phyloP scores from a whole-genome alignment of 1,140 invertebrate species.

The Hyles vespertilio region DNA sequence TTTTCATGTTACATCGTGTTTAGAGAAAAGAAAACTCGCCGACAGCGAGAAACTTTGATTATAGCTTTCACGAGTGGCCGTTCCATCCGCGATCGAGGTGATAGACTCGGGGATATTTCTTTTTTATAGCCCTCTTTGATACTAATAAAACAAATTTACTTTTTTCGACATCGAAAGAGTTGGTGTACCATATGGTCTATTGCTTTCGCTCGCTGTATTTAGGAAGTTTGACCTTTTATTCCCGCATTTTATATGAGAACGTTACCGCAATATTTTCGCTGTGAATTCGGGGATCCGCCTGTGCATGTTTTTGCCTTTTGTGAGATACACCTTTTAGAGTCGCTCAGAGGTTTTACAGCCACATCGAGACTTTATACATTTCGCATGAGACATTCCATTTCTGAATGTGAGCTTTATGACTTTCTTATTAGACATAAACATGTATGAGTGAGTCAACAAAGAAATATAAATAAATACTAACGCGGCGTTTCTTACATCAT shows the following conservation, averaged over 20 bases:
- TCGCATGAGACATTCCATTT: constrained; percentile 39
- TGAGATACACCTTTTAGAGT: constrained; percentile 26
- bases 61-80: constrained; percentile 68
- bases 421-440: constrained; percentile 42
- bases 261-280: constrained; percentile 29
- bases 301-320: constrained; percentile 26
- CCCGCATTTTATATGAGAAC: constrained; percentile 28
- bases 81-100: constrained; percentile 59
- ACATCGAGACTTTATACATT: constrained; percentile 38
- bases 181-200: constrained; percentile 55
- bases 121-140: constrained; percentile 70
- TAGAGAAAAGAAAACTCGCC: constrained; percentile 70
- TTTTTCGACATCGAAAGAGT: constrained; percentile 52
- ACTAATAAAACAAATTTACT: constrained; percentile 71
- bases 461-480: constrained; percentile 11
- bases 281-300: constrained; percentile 32
- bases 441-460: constrained; percentile 12
- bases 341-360: constrained; percentile 34
- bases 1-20: constrained; percentile 72
- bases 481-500: constrained; percentile 7
- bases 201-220: constrained; percentile 41
- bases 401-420: constrained; percentile 38
- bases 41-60: constrained; percentile 71
- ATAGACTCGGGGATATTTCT: constrained; percentile 66
- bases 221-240: constrained; percentile 54